Percentiles rank a stretch among this genome's conserved stretches.
Conservation (phyloP, 2,797 vertebrate species). For the Epinephelus malabaricus region DNA sequence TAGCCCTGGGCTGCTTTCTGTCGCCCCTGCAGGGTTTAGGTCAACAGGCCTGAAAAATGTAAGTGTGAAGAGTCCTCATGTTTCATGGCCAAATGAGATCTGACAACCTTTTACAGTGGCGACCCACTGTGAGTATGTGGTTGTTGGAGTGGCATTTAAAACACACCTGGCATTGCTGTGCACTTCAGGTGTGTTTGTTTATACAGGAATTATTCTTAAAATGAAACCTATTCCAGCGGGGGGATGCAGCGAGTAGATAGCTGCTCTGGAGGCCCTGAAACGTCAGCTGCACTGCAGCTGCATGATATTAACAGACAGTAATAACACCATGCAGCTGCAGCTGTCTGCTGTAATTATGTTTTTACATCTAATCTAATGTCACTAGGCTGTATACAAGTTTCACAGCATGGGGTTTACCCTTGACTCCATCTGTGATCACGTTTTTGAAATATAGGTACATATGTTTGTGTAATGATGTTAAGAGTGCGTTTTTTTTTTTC, state of each 20-base stretch:
- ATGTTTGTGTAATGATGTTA: slow-evolving; percentile 9
- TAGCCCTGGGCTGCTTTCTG: not conserved
- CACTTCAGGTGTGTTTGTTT: not conserved
- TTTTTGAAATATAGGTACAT: slow-evolving; percentile 5
- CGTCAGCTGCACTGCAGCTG: not conserved
- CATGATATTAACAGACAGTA: not conserved
- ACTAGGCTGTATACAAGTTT: not conserved
- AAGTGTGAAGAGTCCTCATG: slow-evolving; percentile 1
- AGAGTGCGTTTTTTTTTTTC: slow-evolving; percentile 6
- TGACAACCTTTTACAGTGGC: slow-evolving; percentile 3
- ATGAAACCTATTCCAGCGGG: not conserved
- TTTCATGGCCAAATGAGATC: slow-evolving; percentile 13
- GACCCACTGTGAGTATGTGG: not conserved
- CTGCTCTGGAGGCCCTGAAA: slow-evolving; percentile 3
- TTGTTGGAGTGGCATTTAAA: slow-evolving; percentile 12
- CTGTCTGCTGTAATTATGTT: slow-evolving; percentile 21
- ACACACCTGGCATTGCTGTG: slow-evolving; percentile 5
- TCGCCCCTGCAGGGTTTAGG: slow-evolving; percentile 1
- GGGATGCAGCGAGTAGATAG: not conserved
- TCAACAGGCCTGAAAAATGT: slow-evolving; percentile 4
- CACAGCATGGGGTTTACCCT: not conserved
- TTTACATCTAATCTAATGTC: slow-evolving; percentile 5
- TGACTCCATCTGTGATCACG: not conserved
- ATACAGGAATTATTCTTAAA: not conserved
- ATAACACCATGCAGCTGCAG: slow-evolving; percentile 21